Conservation (phyloP, 2,113 vertebrate genomes). For the Mugil cephalus region DNA sequence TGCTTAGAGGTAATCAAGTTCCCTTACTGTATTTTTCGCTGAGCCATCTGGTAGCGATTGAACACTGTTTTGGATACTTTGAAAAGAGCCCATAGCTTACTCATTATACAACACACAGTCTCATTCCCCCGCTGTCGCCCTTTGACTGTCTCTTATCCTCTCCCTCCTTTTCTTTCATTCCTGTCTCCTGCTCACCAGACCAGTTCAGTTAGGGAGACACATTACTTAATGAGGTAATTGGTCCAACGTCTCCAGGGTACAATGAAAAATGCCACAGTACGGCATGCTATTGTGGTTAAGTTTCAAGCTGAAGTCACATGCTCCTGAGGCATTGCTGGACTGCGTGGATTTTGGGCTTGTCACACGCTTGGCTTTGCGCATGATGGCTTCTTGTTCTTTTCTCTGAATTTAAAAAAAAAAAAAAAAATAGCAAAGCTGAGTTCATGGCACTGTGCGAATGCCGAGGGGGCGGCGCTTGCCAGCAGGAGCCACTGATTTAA, state of each 20-base stretch:
- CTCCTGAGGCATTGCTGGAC: constrained; percentile 44
- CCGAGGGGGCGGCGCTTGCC: constrained; percentile 21
- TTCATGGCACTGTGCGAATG: constrained; percentile 30
- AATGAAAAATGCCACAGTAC: constrained; percentile 64
- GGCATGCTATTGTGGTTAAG: constrained; percentile 52
- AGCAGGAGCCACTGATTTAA: constrained; percentile 50
- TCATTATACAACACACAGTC: constrained; percentile 60
- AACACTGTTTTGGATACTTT: constrained; percentile 69
- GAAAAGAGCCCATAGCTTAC: constrained; percentile 56
- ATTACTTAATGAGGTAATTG: constrained; percentile 77
- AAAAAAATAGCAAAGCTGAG: constrained; percentile 3
- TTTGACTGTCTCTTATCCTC: constrained; percentile 28
- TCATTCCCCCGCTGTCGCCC: constrained; percentile 25
- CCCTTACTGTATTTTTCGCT: constrained; percentile 47
- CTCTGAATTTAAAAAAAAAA: constrained; percentile 4
- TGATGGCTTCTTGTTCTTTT: not conserved
- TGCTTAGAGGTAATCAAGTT: constrained; percentile 69
- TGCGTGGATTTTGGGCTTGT: constrained; percentile 48
- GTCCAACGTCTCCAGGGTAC: constrained; percentile 70
- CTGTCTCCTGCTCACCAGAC: constrained; percentile 58
- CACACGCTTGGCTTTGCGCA: constrained; percentile 7
- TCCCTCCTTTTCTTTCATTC: constrained; percentile 4
- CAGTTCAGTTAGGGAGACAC: constrained; percentile 74
- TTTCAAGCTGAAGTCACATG: constrained; percentile 52
- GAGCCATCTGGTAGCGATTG: constrained; percentile 76